Evolutionary conservation across 2,888 invertebrate genomes (phyloP).

Genomic region (Acanthosoma haemorrhoidale): DNA sequence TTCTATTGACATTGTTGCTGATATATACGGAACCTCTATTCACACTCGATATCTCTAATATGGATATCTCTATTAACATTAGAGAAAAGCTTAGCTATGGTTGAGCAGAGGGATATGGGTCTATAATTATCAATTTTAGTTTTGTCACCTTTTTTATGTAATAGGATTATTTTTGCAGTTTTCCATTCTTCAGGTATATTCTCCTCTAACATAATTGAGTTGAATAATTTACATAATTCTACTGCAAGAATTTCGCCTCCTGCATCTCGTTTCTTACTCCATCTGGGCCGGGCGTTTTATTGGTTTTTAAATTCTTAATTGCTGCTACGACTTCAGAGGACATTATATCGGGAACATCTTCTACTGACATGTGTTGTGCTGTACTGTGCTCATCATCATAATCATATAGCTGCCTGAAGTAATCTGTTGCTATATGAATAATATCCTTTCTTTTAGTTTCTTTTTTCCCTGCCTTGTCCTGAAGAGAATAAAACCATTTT

Average conservation of each 20-base stretch:
- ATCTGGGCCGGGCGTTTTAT: not conserved
- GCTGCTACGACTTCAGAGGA: not conserved
- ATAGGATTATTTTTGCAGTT: not conserved
- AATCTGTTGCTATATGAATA: too few species aligned
- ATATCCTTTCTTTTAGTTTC: too few species aligned
- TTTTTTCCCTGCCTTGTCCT: too few species aligned
- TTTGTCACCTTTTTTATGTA: constrained; percentile 12
- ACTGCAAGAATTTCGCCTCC: not conserved
- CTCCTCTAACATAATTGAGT: not conserved
- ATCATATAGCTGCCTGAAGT: too few species aligned
- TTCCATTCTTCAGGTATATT: not conserved
- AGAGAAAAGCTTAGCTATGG: constrained; percentile 1
- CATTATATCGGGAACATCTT: not conserved
- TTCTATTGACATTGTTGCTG: not conserved
- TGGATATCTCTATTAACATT: not conserved
- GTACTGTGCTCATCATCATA: too few species aligned
- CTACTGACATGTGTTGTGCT: too few species aligned
- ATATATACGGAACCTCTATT: not conserved
- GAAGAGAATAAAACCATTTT: too few species aligned
- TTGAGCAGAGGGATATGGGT: constrained; percentile 12
- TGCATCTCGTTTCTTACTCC: not conserved
- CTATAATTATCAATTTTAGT: constrained; percentile 16
- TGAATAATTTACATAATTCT: constrained; percentile 9
- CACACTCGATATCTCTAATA: too few species aligned
- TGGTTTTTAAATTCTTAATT: not conserved